Percentiles rank a stretch among this genome's conserved stretches.
Evolutionary conservation across 2,888 invertebrate genomes (phyloP).

Genomic region (Dendrolimus pini): DNA sequence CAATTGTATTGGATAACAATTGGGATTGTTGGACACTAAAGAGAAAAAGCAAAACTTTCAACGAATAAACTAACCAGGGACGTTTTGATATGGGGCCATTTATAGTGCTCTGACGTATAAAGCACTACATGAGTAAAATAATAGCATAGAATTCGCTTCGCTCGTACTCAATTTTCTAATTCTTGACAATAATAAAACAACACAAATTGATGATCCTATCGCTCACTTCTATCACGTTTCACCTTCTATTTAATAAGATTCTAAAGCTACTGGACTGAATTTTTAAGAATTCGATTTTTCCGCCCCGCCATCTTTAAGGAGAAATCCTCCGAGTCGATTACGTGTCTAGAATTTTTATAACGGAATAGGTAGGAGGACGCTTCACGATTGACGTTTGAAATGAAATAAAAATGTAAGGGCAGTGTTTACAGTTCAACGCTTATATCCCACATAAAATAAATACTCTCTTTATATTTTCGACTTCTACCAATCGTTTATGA

Average conservation of each 20-base stretch:
- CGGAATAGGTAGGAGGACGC: conserved; percentile 19
- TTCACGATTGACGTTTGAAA: conserved; percentile 26
- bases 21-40: no score
- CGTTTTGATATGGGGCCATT: no score
- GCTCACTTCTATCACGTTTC: conserved; percentile 40
- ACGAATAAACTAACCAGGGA: no score
- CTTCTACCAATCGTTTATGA: no score
- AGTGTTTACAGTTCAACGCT: background rate
- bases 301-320: conserved; percentile 16
- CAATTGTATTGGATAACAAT: no score
- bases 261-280: conserved; percentile 33
- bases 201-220: conserved; percentile 22
- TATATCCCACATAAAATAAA: background rate
- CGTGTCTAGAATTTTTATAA: conserved; percentile 35
- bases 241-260: conserved; percentile 42
- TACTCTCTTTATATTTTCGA: no score
- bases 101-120: no score
- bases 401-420: background rate
- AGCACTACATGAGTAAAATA: no score
- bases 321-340: conserved; percentile 30
- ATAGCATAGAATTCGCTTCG: conserved; percentile 27
- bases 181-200: conserved; percentile 61
- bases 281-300: conserved; percentile 38
- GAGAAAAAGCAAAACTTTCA: no score
- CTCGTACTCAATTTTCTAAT: conserved; percentile 46